Evolutionary conservation across 1,140 invertebrate species (phyloP).

Genomic region (Brachionus sp.): DNA sequence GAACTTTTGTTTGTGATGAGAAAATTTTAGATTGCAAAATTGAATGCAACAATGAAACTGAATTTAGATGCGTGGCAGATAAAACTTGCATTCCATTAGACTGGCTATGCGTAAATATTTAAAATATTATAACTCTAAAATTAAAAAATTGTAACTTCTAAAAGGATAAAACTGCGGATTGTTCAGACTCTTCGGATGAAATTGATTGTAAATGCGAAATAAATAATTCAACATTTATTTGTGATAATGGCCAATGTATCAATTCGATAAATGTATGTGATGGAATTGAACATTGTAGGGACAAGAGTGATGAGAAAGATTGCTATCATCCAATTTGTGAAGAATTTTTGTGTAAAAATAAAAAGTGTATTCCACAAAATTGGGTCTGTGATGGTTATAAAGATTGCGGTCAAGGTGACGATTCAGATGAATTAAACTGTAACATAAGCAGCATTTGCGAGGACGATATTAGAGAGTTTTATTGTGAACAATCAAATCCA

Average conservation of each 20-base stretch:
- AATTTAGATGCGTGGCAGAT: constrained; percentile 7
- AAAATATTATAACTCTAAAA: background rate
- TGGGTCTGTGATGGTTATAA: constrained; percentile 26
- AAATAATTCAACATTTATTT: constrained; percentile 45
- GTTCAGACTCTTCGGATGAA: constrained; percentile 67
- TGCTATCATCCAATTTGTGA: constrained; percentile 24
- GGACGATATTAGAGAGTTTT: constrained; percentile 2
- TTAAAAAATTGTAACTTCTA: background rate
- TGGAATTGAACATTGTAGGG: constrained; percentile 42
- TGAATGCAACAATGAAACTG: background rate
- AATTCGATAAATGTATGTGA: constrained; percentile 34
- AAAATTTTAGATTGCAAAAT: constrained; percentile 15
- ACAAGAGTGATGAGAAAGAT: constrained; percentile 43
- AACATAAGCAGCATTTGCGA: constrained; percentile 8
- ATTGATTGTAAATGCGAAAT: constrained; percentile 56
- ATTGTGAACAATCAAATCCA: background rate
- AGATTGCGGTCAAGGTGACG: constrained; percentile 14
- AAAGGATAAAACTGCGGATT: constrained; percentile 67
- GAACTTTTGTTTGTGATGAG: constrained; percentile 22
- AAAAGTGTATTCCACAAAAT: constrained; percentile 6
- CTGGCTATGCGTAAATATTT: constrained; percentile 62
- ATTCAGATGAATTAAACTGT: constrained; percentile 45
- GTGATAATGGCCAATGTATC: constrained; percentile 47
- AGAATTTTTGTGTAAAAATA: constrained; percentile 30
- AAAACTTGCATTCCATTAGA: constrained; percentile 48